Evolutionary conservation across 2,113 vertebrate species (phyloP).

Genomic region (Lasiurus cinereus): DNA sequence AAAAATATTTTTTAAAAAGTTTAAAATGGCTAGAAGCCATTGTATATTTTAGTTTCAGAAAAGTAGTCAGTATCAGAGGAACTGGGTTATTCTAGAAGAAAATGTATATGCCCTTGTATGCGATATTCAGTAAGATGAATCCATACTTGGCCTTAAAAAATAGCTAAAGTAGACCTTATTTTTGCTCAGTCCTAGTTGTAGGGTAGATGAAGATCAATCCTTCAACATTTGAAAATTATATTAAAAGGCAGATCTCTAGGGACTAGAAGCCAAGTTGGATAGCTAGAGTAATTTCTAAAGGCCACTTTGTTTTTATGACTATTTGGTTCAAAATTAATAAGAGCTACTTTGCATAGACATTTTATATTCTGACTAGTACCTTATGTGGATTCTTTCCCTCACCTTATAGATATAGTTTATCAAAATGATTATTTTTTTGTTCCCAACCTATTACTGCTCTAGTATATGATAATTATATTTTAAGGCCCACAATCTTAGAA

Average conservation of each 20-base stretch:
- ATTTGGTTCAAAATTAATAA: slow-evolving; percentile 74
- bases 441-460: slow-evolving; percentile 4
- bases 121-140: slow-evolving; percentile 65
- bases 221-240: slow-evolving; percentile 63
- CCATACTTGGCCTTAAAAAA: slow-evolving; percentile 65
- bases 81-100: slow-evolving; percentile 66
- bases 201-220: slow-evolving; percentile 45
- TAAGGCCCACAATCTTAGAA: slow-evolving; percentile 36
- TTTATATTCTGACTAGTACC: slow-evolving; percentile 42
- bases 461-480: slow-evolving; percentile 56
- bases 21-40: slow-evolving; percentile 22
- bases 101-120: slow-evolving; percentile 40
- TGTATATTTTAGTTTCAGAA: slow-evolving; percentile 47
- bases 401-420: slow-evolving; percentile 52
- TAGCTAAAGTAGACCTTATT: slow-evolving; percentile 73
- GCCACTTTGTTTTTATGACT: slow-evolving; percentile 71
- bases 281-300: slow-evolving; percentile 60
- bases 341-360: slow-evolving; percentile 65
- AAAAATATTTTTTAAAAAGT: neutral
- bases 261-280: slow-evolving; percentile 61
- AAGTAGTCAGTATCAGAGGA: slow-evolving; percentile 36
- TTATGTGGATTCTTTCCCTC: slow-evolving; percentile 55
- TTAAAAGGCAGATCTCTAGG: slow-evolving; percentile 62
- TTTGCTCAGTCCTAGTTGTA: slow-evolving; percentile 76
- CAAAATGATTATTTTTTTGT: neutral